Base-by-base conservation (phyloP, 92 coral and sea anemone species). In the Parazoanthus swiftii region DNA sequence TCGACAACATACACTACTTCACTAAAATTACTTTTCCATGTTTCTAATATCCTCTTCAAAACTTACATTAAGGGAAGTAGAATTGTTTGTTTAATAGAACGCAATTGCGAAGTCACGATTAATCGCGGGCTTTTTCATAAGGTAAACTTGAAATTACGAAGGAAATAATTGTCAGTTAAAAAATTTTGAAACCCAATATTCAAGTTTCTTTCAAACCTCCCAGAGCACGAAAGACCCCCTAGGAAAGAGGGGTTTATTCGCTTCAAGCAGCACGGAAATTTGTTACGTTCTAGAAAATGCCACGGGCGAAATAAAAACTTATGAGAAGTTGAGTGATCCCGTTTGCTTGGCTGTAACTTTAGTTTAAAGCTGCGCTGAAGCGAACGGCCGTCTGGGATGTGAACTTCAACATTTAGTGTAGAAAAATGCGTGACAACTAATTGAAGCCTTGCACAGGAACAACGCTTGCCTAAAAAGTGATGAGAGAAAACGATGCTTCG, bases 151-250 rank as follows among this genome's bases (percentile, higher is more conserved):
- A 48, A 43, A 71, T 33, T 58, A 15, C 15, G 29, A 18, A 18
- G 16, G 36, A 36, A 13, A 20, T 15, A 54, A 80, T 29, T 4
- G n/a, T 54, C 3, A 50, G 10, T 76, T 39, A 18, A 39, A 13
- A 39, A 37, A 10, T 39, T 3, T 76, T 39, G 80, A 26, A 56
- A 59, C 18, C 50, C 74, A 63, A 56, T 81, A 59, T 63, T 77
- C 6, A 56, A 63, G 74, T 26, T 36, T 63, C 29, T 59, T 80
- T 37, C 26, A 29, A 84, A 7, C 87, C 87, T 44, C 87, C 79
- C 29, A 37, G 38, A n/a, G 65, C 25, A 48, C 43, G 3, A 70
- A 23, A 23, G 56, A 26, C 77, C 87, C 85, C 87, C 79, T 48
- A 84, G 54, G 87, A 71, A 23, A 48, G 42, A 79, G 21, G 18